Percentiles rank a stretch among this genome's conserved stretches.
These are phyloP conservation scores for Tenebrio molitor DNA, from an alignment of 1,140 invertebrate species.

Conservation along the genomic window DNA sequence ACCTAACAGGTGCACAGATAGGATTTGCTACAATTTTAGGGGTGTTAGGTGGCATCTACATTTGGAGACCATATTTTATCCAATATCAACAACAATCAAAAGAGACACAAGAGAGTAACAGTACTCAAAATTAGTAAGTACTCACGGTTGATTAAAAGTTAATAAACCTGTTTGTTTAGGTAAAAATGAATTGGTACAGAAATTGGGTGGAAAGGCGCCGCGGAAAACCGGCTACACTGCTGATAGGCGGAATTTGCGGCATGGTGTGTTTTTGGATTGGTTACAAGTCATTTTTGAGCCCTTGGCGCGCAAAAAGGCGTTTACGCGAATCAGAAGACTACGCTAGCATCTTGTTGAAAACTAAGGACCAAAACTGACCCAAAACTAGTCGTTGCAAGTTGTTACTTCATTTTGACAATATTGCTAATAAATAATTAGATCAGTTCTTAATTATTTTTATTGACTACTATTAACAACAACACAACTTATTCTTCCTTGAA, in stretches of 20 bases:
- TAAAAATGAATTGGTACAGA: constrained; percentile 13
- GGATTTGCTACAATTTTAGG: constrained; percentile 46
- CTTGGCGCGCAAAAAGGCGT: constrained; percentile 24
- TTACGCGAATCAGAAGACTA: constrained; percentile 32
- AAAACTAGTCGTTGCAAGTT: too few relatives aligned
- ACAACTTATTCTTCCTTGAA: constrained; percentile 72
- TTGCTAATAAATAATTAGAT: too few relatives aligned
- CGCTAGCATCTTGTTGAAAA: constrained; percentile 42
- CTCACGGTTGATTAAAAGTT: too few relatives aligned
- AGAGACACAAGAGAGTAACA: too few relatives aligned
- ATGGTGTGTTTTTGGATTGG: constrained; percentile 8
- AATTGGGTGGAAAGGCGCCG: constrained; percentile 27
- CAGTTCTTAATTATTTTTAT: too few relatives aligned
- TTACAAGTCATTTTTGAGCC: constrained; percentile 14
- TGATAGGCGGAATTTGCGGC: constrained; percentile 10
- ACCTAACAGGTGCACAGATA: constrained; percentile 43
- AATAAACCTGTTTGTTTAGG: too few relatives aligned
- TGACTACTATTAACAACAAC: constrained; percentile 12
- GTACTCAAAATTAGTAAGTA: too few relatives aligned
- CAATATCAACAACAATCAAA: background rate
- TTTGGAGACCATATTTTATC: constrained; percentile 46
- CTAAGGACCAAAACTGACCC: background rate
- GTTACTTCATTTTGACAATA: too few relatives aligned
- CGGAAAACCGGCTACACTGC: constrained; percentile 30
- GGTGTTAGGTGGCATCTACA: constrained; percentile 47